Base-by-base conservation (phyloP, 2,113 vertebrate species). In the Nymphicus hollandicus region DNA sequence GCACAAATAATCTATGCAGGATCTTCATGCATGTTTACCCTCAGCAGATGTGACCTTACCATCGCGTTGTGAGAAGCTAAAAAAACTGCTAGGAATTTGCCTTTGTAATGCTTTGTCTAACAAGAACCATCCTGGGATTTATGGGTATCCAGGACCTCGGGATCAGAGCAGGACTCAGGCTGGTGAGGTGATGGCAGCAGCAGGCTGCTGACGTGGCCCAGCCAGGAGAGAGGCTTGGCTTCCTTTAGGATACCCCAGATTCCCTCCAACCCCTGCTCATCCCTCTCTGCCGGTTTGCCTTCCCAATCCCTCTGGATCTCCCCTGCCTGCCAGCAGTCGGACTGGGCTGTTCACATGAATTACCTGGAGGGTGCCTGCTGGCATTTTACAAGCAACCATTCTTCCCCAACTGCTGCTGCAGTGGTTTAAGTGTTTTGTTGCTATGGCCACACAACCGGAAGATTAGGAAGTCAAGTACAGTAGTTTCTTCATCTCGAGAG, bases 361-460 rank as follows among this genome's bases (percentile, higher is more conserved):
- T 39, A 93, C 86, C 84, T 69, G 52, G 89, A 91, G 58, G 60
- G 69, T 61, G 44, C 72, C 76, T 86, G 81, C 84, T 80, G 80
- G 58, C 76, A 83, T 85, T 91, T 92, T 49, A 81, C 56, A 91
- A 88, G 95, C 77, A 91, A 87, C 91, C 71, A 85, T 85, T 88
- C 88, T 77, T 58, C 61, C 79, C 50, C 79, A 82, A 89, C 90
- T 44, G 93, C 91, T 91, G 94, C 92, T 81, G 92, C 90, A 87
- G 93, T 53, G 88, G 88, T 61, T 86, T 35, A 94, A 96, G 69
- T 95, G 76, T 86, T 97, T 96, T 97, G 96, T 97, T 97, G 94
- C 97, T 95, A 97, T 97, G 94, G 94, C 73, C 94, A 95, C 96
- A 63, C 37, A 87, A 92, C 80, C 77, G 94, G 90, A 91, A 53